phyloP scores from a whole-genome alignment of 2,797 vertebrate species.

The Aplochiton taeniatus region DNA sequence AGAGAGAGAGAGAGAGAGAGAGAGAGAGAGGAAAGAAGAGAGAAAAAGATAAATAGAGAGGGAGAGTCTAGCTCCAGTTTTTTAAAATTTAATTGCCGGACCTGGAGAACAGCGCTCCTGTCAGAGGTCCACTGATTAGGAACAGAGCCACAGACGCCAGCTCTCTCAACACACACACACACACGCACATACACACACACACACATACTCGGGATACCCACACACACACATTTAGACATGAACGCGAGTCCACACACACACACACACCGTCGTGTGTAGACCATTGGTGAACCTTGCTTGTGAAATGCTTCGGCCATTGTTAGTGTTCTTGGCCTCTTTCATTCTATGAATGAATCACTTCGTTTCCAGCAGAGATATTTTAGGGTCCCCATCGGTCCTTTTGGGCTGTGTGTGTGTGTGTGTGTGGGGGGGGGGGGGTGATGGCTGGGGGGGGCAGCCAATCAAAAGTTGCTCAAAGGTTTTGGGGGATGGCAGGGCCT shows the following conservation, averaged over 20 bases:
- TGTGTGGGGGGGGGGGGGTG: no score
- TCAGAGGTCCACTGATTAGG: conserved; percentile 59
- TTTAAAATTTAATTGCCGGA: conserved; percentile 57
- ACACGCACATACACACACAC: conserved; percentile 12
- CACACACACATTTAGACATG: conserved; percentile 5
- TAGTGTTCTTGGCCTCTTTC: no score
- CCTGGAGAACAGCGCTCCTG: conserved; percentile 50
- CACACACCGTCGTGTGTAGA: conserved; percentile 28
- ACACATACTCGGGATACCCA: conserved; percentile 1
- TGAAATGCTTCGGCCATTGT: not conserved
- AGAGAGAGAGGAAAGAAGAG: not conserved
- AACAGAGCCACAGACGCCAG: conserved; percentile 42
- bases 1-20: conserved; percentile 26
- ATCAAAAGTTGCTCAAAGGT: conserved; percentile 22
- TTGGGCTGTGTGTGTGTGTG: no score
- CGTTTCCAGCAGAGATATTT: no score
- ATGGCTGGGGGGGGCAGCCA: no score
- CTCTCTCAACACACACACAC: conserved; percentile 22
- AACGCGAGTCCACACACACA: conserved; percentile 2
- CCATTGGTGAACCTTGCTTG: conserved; percentile 32
- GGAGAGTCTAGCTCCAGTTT: conserved; percentile 52
- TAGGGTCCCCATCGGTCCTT: no score
- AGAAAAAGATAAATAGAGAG: conserved; percentile 8
- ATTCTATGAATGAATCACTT: no score
- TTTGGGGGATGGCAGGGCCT: conserved; percentile 47